Conservation (phyloP, 2,113 vertebrate species). For the Microtus montanus region DNA sequence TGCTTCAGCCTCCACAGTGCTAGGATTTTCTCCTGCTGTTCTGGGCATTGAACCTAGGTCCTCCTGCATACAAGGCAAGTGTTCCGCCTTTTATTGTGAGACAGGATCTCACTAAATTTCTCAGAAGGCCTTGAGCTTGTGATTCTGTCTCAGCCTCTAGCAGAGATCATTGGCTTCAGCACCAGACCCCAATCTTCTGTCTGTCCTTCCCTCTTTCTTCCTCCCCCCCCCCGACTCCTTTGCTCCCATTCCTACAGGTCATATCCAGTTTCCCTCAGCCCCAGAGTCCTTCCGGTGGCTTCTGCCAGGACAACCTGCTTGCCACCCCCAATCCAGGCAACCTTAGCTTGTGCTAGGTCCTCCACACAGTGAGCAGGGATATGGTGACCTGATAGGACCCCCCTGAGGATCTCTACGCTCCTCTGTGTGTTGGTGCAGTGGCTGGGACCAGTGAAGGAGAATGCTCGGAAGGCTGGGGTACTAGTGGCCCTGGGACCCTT, state of each 20-base stretch:
- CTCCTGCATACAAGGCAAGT: background rate
- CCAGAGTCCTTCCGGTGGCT: background rate
- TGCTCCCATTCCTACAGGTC: accelerated
- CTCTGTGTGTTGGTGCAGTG: background rate
- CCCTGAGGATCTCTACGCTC: too few species aligned
- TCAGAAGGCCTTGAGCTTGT: background rate
- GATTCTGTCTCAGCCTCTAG: background rate
- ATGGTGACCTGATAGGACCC: background rate
- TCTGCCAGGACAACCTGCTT: background rate
- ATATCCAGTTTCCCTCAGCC: background rate
- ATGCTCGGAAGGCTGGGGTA: background rate
- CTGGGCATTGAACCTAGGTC: background rate
- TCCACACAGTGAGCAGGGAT: too few species aligned
- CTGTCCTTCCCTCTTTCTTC: background rate
- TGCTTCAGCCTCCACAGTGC: background rate
- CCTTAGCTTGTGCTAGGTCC: background rate
- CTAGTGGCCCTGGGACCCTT: background rate
- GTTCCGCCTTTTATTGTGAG: background rate
- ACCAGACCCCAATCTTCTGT: background rate
- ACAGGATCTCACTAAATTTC: background rate
- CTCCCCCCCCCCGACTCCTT: accelerated
- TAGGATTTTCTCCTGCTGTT: background rate
- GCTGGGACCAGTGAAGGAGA: background rate
- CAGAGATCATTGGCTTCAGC: background rate
- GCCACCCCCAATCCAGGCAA: background rate